Evolutionary conservation across 2,888 invertebrate species (phyloP), one percentile per base, ranked within the genome.

Genomic region (Eristalinus aeneus): DNA sequence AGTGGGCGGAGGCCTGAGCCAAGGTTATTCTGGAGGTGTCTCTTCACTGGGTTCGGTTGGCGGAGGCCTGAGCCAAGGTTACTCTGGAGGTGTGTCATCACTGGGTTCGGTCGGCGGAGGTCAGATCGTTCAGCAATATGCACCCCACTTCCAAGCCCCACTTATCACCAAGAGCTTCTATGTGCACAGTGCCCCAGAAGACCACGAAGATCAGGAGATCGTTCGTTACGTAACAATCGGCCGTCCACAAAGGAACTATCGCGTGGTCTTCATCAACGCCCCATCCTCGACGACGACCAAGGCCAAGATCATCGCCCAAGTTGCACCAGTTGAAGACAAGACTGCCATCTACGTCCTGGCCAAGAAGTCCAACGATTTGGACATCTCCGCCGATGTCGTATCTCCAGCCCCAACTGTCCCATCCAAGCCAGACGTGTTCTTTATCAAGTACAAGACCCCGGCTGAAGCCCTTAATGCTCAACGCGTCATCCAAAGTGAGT

Each of bases 291-390:
- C 89, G 53, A 88, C 90, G 58, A 89, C 89, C 72, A 90, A 89
- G 88, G 90, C 91, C 64, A 90, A 92, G 84, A 90, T 92, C 34
- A 90, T 92, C 72, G 91, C 91, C 78, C 90, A 90, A 60, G 89
- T 91, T 64, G 91, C 91, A 3, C 91, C 91, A 1, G 89, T 90
- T 2, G 92, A 92, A 89, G 92, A 92, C 16, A 92, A 91, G 88
- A 92, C 92, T 11, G 91, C 92, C 78, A 91, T 92, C 79, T 92
- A 92, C 85, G 91, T 92, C 22, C 90, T 92, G 46, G 89, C 91
- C 31, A 92, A 92, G 89, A 92, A 92, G 63, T 87, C 89, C 20
- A 90, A 90, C 63, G 90, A 90, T 1, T 77, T 91, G 80, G 91
- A 91, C 83, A 88, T 91, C 31, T 89, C 88, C 23, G 89, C 91